A percentile compares a stretch with the other conserved stretches of the same genome.
These are phyloP conservation scores for Leptogaster cylindrica DNA, from an alignment of 2,888 invertebrate genomes.

Conservation along the genomic window DNA sequence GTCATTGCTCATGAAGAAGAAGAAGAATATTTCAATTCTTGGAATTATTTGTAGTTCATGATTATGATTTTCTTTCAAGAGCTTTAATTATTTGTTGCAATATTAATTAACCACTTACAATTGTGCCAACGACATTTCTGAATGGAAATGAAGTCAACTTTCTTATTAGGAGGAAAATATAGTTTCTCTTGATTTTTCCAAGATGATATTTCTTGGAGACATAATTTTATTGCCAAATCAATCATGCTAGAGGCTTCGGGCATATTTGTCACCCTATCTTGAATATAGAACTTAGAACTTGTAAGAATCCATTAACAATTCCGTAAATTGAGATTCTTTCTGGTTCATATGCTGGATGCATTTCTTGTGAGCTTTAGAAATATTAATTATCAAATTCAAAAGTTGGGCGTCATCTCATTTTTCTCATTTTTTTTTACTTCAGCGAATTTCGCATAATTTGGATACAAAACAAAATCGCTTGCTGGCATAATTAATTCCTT, in stretches of 20 bases:
- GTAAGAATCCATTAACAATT: constrained; percentile 74
- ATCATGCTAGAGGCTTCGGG: constrained; percentile 69
- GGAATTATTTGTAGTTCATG: too few relatives aligned
- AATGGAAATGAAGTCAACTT: not conserved
- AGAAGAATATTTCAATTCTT: too few relatives aligned
- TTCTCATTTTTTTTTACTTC: constrained; percentile 64
- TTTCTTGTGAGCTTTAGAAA: constrained; percentile 73
- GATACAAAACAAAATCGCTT: constrained; percentile 76
- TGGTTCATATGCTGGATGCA: constrained; percentile 67
- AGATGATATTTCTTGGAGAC: constrained; percentile 68
- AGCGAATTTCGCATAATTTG: constrained; percentile 73
- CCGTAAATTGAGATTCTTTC: constrained; percentile 66
- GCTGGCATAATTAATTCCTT: constrained; percentile 79
- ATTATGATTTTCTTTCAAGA: too few relatives aligned
- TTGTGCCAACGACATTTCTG: too few relatives aligned
- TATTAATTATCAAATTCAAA: constrained; percentile 65
- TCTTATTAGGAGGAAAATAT: not conserved
- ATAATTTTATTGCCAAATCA: constrained; percentile 74
- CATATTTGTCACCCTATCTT: constrained; percentile 65
- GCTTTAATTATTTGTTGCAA: too few relatives aligned
- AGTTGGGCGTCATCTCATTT: constrained; percentile 64
- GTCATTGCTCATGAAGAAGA: too few relatives aligned
- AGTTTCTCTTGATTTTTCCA: constrained; percentile 65
- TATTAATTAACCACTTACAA: too few relatives aligned
- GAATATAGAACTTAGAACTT: constrained; percentile 69